Evolutionary conservation across 2,797 vertebrate species (phyloP).

Genomic region (Limnodromus scolopaceus): DNA sequence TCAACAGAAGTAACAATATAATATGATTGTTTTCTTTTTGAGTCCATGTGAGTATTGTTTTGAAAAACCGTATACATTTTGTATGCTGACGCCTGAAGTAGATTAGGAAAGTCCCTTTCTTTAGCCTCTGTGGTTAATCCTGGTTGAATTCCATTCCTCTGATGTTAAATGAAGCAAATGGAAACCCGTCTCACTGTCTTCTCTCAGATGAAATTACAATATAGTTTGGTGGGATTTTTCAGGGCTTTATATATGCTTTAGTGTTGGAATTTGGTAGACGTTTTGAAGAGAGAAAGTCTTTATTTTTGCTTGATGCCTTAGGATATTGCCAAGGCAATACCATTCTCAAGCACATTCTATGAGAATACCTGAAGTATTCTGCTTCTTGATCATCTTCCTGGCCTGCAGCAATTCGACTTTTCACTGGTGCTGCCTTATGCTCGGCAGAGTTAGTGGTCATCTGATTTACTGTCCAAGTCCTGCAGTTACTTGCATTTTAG

Average conservation of each 20-base stretch:
- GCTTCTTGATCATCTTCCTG: not conserved
- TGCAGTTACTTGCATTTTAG: not conserved
- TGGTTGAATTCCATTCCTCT: constrained; percentile 37
- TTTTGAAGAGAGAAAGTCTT: not conserved
- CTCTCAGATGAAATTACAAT: not conserved
- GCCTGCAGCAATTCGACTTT: not conserved
- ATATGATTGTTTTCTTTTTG: not conserved
- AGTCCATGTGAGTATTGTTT: not conserved
- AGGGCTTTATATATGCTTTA: not conserved
- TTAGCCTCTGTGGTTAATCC: constrained; percentile 2
- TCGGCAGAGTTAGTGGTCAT: not conserved
- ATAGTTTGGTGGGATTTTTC: not conserved
- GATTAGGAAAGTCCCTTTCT: not conserved
- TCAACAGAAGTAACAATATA: not conserved
- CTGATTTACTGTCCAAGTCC: not conserved
- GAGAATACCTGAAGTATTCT: not conserved
- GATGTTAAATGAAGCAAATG: constrained; percentile 12
- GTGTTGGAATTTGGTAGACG: not conserved
- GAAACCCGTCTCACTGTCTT: not conserved
- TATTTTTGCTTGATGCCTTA: not conserved
- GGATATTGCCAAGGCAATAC: not conserved
- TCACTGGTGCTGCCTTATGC: not conserved
- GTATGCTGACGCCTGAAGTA: not conserved
- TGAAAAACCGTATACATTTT: not conserved
- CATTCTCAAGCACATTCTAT: not conserved